Conservation (phyloP, 2,797 vertebrate species). For the Gambelia wislizenii region DNA sequence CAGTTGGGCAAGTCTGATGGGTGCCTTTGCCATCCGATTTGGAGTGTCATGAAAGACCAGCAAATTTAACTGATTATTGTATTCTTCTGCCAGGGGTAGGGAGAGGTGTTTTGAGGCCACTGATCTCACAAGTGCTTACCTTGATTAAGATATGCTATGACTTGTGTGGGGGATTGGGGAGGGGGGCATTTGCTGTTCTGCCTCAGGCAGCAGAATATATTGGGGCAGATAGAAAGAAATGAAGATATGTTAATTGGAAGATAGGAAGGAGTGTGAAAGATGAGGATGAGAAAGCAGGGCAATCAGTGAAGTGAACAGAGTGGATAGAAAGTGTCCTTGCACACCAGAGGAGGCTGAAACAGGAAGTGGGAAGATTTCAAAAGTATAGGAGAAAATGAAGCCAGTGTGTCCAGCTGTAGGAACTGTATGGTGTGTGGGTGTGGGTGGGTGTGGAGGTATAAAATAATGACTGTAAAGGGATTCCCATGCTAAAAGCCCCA, state of each 20-base stretch:
- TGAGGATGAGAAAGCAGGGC: background rate
- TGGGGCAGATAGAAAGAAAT: background rate
- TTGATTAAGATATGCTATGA: background rate
- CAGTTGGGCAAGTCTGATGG: too few species aligned
- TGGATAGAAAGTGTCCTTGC: background rate
- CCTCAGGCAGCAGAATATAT: background rate
- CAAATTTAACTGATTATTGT: background rate
- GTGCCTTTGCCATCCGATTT: background rate
- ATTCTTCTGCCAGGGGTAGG: background rate
- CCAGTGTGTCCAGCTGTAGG: too few species aligned
- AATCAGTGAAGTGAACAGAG: too few species aligned
- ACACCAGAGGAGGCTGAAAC: background rate
- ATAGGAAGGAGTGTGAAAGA: too few species aligned
- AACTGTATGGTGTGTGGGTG: background rate
- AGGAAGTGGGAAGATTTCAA: background rate
- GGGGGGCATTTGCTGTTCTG: background rate
- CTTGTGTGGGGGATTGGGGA: background rate
- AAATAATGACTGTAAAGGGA: background rate
- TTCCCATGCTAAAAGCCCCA: background rate
- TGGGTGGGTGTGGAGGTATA: background rate
- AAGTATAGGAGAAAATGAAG: background rate
- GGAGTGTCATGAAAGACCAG: background rate
- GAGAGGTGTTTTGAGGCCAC: background rate
- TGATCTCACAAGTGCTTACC: too few species aligned
- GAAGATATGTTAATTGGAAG: background rate